Percentiles rank a stretch among this genome's conserved stretches.
These are phyloP conservation scores for Ploceus nigricollis DNA, from an alignment of 2,113 vertebrate genomes.

Conservation along the genomic window DNA sequence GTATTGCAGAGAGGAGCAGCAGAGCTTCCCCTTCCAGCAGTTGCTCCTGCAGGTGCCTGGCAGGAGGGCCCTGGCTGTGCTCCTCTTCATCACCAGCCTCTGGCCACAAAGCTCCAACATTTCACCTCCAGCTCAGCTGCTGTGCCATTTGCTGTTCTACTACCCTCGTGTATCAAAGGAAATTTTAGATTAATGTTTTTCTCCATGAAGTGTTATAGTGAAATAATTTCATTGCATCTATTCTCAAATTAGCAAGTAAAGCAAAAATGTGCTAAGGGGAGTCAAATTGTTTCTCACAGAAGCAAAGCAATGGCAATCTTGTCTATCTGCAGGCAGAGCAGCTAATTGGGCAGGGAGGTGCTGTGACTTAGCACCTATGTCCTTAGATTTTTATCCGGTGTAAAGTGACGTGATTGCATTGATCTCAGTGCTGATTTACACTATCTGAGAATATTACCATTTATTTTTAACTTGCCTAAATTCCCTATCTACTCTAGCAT, in stretches of 20 bases:
- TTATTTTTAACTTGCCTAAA: constrained; percentile 29
- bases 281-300: neutral
- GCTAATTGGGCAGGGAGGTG: neutral
- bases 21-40: neutral
- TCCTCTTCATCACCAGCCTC: neutral
- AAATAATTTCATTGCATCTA: neutral
- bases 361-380: neutral
- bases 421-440: neutral
- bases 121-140: neutral
- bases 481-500: neutral
- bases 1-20: neutral
- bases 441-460: neutral
- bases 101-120: neutral
- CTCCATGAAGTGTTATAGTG: neutral
- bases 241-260: neutral
- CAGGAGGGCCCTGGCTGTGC: neutral
- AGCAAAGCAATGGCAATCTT: neutral
- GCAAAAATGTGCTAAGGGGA: neutral
- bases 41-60: neutral
- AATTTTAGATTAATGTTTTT: neutral
- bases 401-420: neutral
- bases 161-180: neutral
- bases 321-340: neutral
- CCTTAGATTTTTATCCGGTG: neutral
- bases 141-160: neutral